Conservation (phyloP, 2,888 invertebrate genomes). For the Scelioninae gen. 1 region DNA sequence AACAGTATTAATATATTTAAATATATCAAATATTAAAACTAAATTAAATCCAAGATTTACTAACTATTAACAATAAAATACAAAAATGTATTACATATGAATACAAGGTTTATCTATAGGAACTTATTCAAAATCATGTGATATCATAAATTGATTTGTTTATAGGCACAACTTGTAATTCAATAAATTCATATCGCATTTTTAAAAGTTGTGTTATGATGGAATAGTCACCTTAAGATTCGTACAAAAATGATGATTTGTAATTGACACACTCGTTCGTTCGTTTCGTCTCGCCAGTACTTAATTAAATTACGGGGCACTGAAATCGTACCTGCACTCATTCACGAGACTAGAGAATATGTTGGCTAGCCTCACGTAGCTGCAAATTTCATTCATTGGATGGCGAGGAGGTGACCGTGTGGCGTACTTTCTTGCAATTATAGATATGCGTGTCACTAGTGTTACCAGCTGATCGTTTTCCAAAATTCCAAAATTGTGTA, state of each 20-base stretch:
- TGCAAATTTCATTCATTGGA: slow-evolving; percentile 77
- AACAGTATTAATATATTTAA: too few relatives aligned
- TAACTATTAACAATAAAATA: too few relatives aligned
- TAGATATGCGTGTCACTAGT: slow-evolving; percentile 66
- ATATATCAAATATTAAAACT: too few relatives aligned
- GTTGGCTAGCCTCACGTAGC: slow-evolving; percentile 74
- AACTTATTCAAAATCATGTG: too few relatives aligned
- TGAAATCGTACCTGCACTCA: slow-evolving; percentile 80
- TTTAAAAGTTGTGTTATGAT: slow-evolving; percentile 19
- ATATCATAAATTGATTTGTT: too few relatives aligned
- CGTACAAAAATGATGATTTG: slow-evolving; percentile 62
- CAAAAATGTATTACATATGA: too few relatives aligned
- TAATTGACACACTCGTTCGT: slow-evolving; percentile 61
- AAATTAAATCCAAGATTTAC: too few relatives aligned
- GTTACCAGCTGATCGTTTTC: slow-evolving; percentile 61
- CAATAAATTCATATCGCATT: neutral
- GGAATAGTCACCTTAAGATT: slow-evolving; percentile 45
- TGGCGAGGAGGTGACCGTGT: slow-evolving; percentile 74
- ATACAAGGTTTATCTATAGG: too few relatives aligned
- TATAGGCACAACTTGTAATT: too few relatives aligned
- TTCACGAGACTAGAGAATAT: slow-evolving; percentile 74
- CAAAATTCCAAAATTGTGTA: slow-evolving; percentile 34
- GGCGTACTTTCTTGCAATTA: slow-evolving; percentile 68
- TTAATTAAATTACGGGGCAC: slow-evolving; percentile 81
- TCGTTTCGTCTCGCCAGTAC: slow-evolving; percentile 69